Conservation (phyloP, 1,140 invertebrate genomes). For the Pogonus chalceus region DNA sequence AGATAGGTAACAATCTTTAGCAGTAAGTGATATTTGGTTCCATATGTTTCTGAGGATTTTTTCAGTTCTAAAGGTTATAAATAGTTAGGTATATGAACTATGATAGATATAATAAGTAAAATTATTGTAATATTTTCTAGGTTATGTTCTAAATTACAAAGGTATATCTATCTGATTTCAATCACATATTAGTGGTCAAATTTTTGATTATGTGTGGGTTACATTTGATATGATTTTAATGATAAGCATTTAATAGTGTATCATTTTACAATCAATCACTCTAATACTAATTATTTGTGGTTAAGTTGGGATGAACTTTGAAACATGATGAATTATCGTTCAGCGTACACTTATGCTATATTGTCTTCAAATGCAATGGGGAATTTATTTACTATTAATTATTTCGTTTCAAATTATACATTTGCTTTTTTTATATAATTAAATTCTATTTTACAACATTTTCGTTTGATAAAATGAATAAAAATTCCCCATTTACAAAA, state of each 20-base stretch:
- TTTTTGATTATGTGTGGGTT: conserved; percentile 1
- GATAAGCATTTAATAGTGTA: not conserved
- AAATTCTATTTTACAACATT: no score
- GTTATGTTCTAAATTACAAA: not conserved
- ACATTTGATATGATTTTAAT: not conserved
- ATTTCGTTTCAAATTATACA: no score
- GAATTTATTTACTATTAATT: no score
- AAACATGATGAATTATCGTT: no score
- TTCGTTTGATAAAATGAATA: no score
- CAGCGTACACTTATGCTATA: conserved; percentile 1
- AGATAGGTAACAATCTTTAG: not conserved
- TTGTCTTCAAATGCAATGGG: not conserved
- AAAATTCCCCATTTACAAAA: not conserved
- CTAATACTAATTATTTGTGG: no score
- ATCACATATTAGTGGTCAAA: conserved; percentile 5
- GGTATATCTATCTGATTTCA: not conserved
- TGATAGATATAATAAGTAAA: not conserved
- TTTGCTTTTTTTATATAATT: no score
- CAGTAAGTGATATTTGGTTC: conserved; percentile 1
- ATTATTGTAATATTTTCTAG: not conserved
- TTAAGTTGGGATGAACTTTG: no score
- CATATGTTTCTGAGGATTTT: not conserved
- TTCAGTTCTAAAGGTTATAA: not conserved
- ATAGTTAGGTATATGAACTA: not conserved
- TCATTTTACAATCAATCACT: not conserved